Base-by-base conservation (phyloP, 1,140 invertebrate species). In the Cylas formicarius region DNA sequence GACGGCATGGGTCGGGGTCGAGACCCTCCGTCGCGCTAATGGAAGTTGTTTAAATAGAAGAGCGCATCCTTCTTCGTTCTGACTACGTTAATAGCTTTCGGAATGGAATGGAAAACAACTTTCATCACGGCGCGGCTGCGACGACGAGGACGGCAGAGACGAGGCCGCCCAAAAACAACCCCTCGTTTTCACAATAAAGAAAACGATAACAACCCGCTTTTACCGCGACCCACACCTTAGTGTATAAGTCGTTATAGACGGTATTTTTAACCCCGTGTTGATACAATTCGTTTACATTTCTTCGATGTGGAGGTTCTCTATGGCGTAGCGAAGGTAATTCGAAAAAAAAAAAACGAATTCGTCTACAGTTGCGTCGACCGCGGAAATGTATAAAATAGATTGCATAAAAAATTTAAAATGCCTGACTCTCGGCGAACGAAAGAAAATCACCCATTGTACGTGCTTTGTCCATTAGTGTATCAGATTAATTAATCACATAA, bases 31-130 rank as follows among this genome's bases (percentile, higher is more conserved):
- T 48, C 37, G 38, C 45, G 46, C 55, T 61, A 61, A 61, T 61
- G 55, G 58, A 61, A 61, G 54, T 61, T 58, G 52, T 58, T 61
- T 61, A 61, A 61, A 61, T 57, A 58, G 56, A 55, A 59, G 52
- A 55, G 47, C 55, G 57, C 53, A 59, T 58, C 57, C 54, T 61
- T 56, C 57, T 55, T 54, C 52, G 53, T 52, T 53, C 47, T 58
- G 55, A 56, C 58, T 55, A 36, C 53, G 53, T 53, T 61, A 61
- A 61, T 61, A 57, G 59, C 59, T 53, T 50, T 49, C 48, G 56
- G 53, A 61, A 59, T 53, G 59, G 51, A 57, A 59, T 57, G 52
- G 59, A 59, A 61, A 61, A 61, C 59, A 59, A 58, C 55, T 59
- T 55, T 51, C 49, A 40, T 57, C 50, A 52, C 45, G 42, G 48